These are phyloP conservation scores for Antennarius maculatus DNA, from an alignment of 2,797 vertebrate species.

Conservation along the genomic window DNA sequence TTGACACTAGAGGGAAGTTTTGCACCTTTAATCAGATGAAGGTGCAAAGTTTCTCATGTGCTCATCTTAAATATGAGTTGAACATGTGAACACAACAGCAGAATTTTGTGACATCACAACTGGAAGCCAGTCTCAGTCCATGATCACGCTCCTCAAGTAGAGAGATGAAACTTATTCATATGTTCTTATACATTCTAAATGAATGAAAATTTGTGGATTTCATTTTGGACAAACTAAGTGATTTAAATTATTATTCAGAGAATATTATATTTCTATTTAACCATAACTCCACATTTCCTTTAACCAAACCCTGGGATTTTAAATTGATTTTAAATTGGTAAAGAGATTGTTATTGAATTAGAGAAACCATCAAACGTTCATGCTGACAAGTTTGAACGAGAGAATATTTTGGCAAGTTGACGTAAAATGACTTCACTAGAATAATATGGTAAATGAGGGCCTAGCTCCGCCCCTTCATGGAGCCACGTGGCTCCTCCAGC, in stretches of 20 bases:
- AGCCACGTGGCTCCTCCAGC: too few species aligned
- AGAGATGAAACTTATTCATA: background rate
- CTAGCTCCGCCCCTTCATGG: too few species aligned
- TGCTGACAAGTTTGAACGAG: too few species aligned
- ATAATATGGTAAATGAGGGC: too few species aligned
- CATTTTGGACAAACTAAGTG: background rate
- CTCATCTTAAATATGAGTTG: background rate
- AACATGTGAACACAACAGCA: too few species aligned
- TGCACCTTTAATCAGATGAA: background rate
- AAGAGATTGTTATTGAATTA: background rate
- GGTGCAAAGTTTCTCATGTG: background rate
- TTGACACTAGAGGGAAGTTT: background rate
- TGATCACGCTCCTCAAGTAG: background rate
- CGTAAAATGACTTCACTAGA: too few species aligned
- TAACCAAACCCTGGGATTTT: background rate
- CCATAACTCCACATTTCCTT: background rate
- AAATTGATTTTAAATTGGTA: background rate
- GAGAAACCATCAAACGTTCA: background rate
- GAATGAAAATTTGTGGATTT: too few species aligned
- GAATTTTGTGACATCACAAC: conserved; percentile 7
- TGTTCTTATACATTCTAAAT: background rate
- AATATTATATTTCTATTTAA: background rate
- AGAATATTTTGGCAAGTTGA: too few species aligned
- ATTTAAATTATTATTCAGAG: conserved; percentile 2
- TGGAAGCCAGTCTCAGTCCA: background rate